These are phyloP conservation scores for Drosophila neocordata DNA, from an alignment of 1,140 invertebrate genomes.

Conservation along the genomic window DNA sequence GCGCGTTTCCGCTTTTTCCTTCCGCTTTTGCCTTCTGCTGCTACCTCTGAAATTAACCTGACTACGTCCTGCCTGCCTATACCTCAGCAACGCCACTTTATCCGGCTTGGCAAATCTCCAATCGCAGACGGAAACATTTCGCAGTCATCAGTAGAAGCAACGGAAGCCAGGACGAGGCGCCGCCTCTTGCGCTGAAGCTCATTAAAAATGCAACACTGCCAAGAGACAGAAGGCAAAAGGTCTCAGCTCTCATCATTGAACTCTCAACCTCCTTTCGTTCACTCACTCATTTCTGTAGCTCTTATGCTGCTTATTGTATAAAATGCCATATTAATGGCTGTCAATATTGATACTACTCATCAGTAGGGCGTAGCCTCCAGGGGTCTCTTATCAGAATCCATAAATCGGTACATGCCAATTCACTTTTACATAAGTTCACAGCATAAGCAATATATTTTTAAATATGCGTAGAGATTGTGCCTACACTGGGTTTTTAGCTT, in stretches of 20 bases:
- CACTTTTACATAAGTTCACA: not conserved
- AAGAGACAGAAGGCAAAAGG: conserved; percentile 17
- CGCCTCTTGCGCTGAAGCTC: conserved; percentile 59
- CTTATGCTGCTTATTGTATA: conserved; percentile 51
- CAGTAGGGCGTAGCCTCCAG: conserved; percentile 9
- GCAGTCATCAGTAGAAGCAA: conserved; percentile 46
- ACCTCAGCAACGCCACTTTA: not conserved
- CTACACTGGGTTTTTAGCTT: not conserved
- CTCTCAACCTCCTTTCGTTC: not conserved
- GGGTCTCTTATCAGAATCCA: not conserved
- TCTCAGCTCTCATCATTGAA: conserved; percentile 17
- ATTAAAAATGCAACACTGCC: conserved; percentile 64
- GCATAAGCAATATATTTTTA: not conserved
- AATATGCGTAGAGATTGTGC: not conserved
- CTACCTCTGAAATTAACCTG: conserved; percentile 62
- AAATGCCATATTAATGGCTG: conserved; percentile 56
- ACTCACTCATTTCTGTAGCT: not conserved
- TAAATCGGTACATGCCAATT: not conserved
- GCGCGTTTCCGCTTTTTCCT: conserved; percentile 53
- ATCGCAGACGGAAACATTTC: conserved; percentile 61
- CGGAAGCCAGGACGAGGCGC: conserved; percentile 47
- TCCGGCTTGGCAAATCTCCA: conserved; percentile 52
- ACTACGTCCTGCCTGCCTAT: not conserved
- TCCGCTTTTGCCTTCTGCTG: conserved; percentile 30
- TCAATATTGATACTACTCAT: conserved; percentile 60